A percentile compares a stretch with the other conserved stretches of the same genome.
Evolutionary conservation across 2,888 invertebrate species (phyloP).

Genomic region (Thymelicus lineola): DNA sequence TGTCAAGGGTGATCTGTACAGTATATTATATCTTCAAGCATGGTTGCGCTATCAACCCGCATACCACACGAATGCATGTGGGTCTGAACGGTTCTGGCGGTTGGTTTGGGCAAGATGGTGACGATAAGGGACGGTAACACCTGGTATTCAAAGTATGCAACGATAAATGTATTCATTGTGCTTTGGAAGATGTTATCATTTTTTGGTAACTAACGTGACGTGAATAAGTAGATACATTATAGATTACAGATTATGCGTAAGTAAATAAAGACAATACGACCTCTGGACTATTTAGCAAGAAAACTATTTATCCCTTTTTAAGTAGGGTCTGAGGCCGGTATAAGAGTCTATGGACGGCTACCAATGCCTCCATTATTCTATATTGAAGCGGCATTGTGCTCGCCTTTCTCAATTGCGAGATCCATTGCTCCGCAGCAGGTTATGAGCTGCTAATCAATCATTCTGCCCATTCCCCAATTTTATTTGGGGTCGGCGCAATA

Average conservation of each 20-base stretch:
- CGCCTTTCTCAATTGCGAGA: no score
- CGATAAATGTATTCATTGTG: slow-evolving; percentile 22
- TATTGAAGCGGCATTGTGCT: no score
- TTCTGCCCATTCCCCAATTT: no score
- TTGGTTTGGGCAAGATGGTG: slow-evolving; percentile 21
- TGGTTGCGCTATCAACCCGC: slow-evolving; percentile 34
- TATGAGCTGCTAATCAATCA: no score
- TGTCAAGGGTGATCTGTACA: slow-evolving; percentile 3
- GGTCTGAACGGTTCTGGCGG: slow-evolving; percentile 28
- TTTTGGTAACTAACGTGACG: background rate
- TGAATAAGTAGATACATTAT: background rate
- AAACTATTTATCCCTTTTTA: no score
- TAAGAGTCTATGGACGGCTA: no score
- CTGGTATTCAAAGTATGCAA: slow-evolving; percentile 26
- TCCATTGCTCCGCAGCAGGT: no score
- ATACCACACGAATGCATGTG: slow-evolving; percentile 26
- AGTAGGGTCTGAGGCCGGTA: no score
- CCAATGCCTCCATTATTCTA: no score
- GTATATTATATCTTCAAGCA: slow-evolving; percentile 17
- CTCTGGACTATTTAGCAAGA: no score
- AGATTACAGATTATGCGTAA: background rate
- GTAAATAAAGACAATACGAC: no score
- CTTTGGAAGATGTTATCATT: background rate
- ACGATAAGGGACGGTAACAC: slow-evolving; percentile 32
- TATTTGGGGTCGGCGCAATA: no score